Percentiles rank a stretch among this genome's conserved stretches.
These are phyloP conservation scores for Isaurus tuberculatus DNA, from an alignment of 92 coral and sea anemone genomes.

Conservation along the genomic window DNA sequence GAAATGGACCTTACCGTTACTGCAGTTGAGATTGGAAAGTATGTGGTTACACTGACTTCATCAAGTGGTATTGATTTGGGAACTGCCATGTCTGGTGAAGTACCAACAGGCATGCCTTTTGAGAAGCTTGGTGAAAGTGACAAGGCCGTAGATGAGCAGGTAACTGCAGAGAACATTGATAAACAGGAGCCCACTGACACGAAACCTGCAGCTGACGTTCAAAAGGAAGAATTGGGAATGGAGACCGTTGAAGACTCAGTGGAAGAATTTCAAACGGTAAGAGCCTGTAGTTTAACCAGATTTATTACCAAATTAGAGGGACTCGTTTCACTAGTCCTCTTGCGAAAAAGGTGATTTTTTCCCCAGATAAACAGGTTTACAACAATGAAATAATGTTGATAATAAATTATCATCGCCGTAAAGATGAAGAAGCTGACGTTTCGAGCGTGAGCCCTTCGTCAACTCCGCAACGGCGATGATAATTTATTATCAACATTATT, in stretches of 20 bases:
- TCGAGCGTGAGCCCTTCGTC: too few relatives aligned
- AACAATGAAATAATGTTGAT: too few relatives aligned
- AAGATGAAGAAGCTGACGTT: too few relatives aligned
- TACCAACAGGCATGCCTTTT: background rate
- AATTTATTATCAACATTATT: too few relatives aligned
- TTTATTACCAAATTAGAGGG: background rate
- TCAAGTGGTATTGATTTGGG: conserved; percentile 37
- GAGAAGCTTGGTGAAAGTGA: background rate
- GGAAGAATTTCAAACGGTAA: conserved; percentile 10
- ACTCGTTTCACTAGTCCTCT: too few relatives aligned
- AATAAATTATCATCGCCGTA: too few relatives aligned
- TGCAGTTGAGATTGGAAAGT: conserved; percentile 11
- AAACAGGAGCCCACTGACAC: background rate
- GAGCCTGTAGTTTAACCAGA: background rate
- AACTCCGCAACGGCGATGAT: too few relatives aligned
- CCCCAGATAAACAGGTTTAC: too few relatives aligned
- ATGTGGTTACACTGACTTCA: conserved; percentile 21
- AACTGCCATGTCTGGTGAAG: conserved; percentile 14
- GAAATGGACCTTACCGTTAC: conserved; percentile 38
- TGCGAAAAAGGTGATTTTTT: too few relatives aligned
- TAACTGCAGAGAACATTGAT: background rate
- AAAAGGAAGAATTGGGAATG: background rate
- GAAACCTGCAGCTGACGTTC: background rate
- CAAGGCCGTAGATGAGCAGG: background rate
- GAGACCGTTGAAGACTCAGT: conserved; percentile 9